Evolutionary conservation across 2,888 invertebrate genomes (phyloP).

Genomic region (Tachina lurida): DNA sequence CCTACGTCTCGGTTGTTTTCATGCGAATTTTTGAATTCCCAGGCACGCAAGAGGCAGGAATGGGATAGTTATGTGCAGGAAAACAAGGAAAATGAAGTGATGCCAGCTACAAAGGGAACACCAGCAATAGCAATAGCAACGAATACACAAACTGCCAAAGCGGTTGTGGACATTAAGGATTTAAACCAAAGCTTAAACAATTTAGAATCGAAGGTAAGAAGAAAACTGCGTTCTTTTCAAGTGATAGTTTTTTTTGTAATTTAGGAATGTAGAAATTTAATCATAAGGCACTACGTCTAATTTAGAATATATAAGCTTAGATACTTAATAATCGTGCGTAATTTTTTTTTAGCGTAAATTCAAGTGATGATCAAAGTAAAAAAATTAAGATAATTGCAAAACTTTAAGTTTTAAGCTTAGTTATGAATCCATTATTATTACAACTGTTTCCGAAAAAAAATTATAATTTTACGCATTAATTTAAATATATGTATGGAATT

Average conservation of each 20-base stretch:
- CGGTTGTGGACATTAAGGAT: conserved; percentile 43
- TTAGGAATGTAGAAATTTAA: background rate
- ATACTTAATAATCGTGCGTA: too few species aligned
- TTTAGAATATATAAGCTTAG: too few species aligned
- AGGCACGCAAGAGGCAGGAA: conserved; percentile 67
- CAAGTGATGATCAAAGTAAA: too few species aligned
- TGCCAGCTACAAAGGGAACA: background rate
- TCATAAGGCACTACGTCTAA: too few species aligned
- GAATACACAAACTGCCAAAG: conserved; percentile 24
- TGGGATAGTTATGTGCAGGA: conserved; percentile 67
- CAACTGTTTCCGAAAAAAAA: too few species aligned
- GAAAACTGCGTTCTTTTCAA: background rate
- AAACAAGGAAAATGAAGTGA: conserved; percentile 49
- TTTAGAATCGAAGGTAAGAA: conserved; percentile 60
- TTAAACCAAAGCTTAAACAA: conserved; percentile 76
- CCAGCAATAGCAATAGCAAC: conserved; percentile 10
- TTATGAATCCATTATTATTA: too few species aligned
- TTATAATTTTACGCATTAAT: too few species aligned
- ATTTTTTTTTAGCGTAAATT: too few species aligned
- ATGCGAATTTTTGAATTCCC: conserved; percentile 67
- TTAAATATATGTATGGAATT: too few species aligned
- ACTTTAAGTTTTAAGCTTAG: too few species aligned
- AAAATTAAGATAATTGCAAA: too few species aligned
- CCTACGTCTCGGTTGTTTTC: conserved; percentile 67
- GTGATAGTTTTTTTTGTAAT: background rate